A percentile compares a stretch with the other conserved stretches of the same genome.
Evolutionary conservation across 2,797 vertebrate genomes (phyloP).

Genomic region (Mormyrus proboscirostris): DNA sequence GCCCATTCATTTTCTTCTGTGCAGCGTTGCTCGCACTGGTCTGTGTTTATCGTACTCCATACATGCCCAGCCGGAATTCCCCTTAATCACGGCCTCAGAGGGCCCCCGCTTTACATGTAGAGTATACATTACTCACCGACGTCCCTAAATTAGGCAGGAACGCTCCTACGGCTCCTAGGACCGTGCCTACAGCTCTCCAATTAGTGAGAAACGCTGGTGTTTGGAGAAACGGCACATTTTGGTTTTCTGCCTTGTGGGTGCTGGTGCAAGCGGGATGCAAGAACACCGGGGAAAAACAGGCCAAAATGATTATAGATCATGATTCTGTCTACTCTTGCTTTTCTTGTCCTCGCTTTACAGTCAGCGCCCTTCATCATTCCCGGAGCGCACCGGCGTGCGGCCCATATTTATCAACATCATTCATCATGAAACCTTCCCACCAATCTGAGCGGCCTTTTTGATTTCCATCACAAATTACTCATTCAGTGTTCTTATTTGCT

Average conservation of each 20-base stretch:
- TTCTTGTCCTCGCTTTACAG: not conserved
- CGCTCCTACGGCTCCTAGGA: not conserved
- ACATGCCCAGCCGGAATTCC: not conserved
- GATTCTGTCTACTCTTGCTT: not conserved
- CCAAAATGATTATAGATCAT: not conserved
- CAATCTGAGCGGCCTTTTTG: not conserved
- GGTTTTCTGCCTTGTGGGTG: not conserved
- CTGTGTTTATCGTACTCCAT: not conserved
- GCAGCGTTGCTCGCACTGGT: not conserved
- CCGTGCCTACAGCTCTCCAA: slow-evolving; percentile 3
- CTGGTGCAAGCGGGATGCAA: slow-evolving; percentile 4
- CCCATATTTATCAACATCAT: not conserved
- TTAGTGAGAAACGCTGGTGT: not conserved
- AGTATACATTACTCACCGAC: not conserved
- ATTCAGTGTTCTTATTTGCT: not conserved
- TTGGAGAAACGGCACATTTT: not conserved
- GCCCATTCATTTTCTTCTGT: not conserved
- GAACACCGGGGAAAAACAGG: not conserved
- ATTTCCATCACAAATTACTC: not conserved
- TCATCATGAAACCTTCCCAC: not conserved
- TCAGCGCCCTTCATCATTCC: not conserved
- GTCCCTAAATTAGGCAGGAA: slow-evolving; percentile 10
- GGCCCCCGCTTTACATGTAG: not conserved
- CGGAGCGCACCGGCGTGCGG: not conserved
- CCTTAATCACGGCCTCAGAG: not conserved